Conservation (phyloP, 2,113 vertebrate species). For the Rhinoderma darwinii region DNA sequence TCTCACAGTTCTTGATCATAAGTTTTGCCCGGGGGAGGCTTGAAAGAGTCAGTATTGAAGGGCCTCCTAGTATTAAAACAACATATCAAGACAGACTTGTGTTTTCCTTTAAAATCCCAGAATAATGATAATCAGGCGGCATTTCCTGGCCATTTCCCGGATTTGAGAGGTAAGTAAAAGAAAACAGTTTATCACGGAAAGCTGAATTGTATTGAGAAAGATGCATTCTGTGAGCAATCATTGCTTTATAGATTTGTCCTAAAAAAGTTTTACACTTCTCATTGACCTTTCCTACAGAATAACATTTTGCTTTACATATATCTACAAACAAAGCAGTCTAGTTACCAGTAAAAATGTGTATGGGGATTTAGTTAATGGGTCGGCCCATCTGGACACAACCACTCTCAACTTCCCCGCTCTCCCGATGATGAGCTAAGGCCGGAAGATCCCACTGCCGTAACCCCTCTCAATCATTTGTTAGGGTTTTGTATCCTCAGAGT, state of each 20-base stretch:
- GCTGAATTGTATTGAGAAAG: constrained; percentile 13
- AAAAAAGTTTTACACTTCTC: neutral
- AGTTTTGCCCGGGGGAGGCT: neutral
- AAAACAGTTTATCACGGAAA: constrained; percentile 28
- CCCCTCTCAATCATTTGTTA: no score
- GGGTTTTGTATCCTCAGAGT: no score
- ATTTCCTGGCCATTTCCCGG: constrained; percentile 55
- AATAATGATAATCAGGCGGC: constrained; percentile 52
- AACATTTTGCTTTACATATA: neutral
- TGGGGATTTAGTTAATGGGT: neutral
- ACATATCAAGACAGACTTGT: constrained; percentile 44
- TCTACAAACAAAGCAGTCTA: neutral
- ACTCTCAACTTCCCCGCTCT: no score
- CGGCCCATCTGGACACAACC: no score
- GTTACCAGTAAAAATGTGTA: neutral
- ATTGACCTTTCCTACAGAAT: neutral
- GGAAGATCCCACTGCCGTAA: no score
- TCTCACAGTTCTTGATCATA: neutral
- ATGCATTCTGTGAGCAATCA: neutral
- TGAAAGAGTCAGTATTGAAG: constrained; percentile 19
- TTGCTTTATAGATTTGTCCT: neutral
- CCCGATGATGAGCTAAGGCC: no score
- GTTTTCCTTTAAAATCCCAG: constrained; percentile 49
- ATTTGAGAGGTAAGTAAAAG: constrained; percentile 26
- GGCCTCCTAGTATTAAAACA: constrained; percentile 50